phyloP scores from a whole-genome alignment of 1,140 invertebrate species.

The Zaprionus kolodkinae region DNA sequence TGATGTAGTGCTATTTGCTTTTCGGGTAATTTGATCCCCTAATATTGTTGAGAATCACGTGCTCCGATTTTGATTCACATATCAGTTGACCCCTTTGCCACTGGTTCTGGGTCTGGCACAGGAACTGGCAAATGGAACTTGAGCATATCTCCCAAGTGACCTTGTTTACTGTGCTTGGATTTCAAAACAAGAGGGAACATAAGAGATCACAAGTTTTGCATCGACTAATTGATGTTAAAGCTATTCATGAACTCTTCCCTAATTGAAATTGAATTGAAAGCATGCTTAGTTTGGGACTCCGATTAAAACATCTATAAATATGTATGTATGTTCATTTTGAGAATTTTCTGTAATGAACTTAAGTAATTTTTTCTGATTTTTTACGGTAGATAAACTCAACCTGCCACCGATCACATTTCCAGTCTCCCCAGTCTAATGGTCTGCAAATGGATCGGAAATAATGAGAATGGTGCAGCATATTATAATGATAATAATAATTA shows the following conservation, averaged over 20 bases:
- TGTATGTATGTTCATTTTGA: background rate
- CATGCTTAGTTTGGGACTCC: slow-evolving; percentile 31
- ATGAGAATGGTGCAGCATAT: background rate
- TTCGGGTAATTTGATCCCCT: slow-evolving; percentile 67
- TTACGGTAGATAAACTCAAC: slow-evolving; percentile 2
- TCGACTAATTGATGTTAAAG: slow-evolving; percentile 68
- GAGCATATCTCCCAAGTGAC: slow-evolving; percentile 48
- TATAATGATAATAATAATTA: slow-evolving; percentile 4
- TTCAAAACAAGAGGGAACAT: slow-evolving; percentile 61
- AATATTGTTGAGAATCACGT: slow-evolving; percentile 71
- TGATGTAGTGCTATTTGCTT: slow-evolving; percentile 20
- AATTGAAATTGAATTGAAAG: slow-evolving; percentile 58
- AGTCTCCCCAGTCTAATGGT: background rate
- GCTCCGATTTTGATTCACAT: slow-evolving; percentile 63
- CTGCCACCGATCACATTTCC: background rate
- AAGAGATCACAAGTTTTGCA: background rate
- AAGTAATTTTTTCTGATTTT: background rate
- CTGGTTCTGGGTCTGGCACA: background rate
- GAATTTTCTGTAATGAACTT: background rate
- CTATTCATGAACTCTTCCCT: slow-evolving; percentile 58
- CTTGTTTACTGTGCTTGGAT: slow-evolving; percentile 69
- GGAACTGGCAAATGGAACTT: slow-evolving; percentile 44
- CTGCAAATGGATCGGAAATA: background rate
- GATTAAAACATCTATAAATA: slow-evolving; percentile 44
- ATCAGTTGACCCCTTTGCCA: slow-evolving; percentile 72